phyloP scores from a whole-genome alignment of 2,797 vertebrate species.

The Semotilus atromaculatus region DNA sequence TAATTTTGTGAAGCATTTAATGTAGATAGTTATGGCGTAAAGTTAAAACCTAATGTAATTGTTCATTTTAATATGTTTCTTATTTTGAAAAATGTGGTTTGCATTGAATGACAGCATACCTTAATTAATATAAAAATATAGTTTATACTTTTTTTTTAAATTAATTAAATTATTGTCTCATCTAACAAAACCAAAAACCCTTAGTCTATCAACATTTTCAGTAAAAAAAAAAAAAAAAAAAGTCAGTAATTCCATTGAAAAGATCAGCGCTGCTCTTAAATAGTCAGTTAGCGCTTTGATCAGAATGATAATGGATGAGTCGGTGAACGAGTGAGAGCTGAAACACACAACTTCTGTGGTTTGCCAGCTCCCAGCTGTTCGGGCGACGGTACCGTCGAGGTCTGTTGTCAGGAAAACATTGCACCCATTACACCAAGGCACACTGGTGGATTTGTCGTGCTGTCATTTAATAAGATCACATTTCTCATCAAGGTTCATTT shows the following conservation, averaged over 20 bases:
- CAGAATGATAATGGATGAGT: slow-evolving; percentile 48
- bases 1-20: background rate
- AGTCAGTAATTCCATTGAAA: background rate
- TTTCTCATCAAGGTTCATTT: slow-evolving; percentile 80
- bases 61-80: background rate
- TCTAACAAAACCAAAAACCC: background rate
- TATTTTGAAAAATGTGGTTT: background rate
- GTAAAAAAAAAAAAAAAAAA: too few species aligned
- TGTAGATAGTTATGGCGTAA: background rate
- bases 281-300: background rate
- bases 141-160: too few species aligned
- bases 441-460: slow-evolving; percentile 56
- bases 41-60: background rate
- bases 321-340: slow-evolving; percentile 30
- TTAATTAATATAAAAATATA: background rate
- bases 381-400: slow-evolving; percentile 35
- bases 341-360: slow-evolving; percentile 35
- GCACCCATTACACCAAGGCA: slow-evolving; percentile 58
- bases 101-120: background rate
- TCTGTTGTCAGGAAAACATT: slow-evolving; percentile 53
- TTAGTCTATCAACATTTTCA: background rate
- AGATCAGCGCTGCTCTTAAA: background rate
- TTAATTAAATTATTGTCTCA: background rate
- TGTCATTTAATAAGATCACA: slow-evolving; percentile 79
- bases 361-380: slow-evolving; percentile 62